These are phyloP conservation scores for Manis javanica DNA, from an alignment of 2,797 vertebrate species.

Conservation along the genomic window DNA sequence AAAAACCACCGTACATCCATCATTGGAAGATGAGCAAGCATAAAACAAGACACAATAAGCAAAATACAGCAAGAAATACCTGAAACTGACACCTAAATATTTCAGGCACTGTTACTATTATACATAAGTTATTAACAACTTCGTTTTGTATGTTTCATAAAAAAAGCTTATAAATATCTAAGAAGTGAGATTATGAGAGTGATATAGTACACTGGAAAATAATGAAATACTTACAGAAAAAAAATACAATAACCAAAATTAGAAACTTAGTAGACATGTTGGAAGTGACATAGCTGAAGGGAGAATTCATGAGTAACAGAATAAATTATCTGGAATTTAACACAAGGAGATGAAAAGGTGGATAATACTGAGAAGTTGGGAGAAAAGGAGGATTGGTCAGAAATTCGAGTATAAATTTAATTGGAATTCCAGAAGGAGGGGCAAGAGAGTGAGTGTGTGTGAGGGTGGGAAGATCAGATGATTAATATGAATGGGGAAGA, in stretches of 20 bases:
- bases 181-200: not conserved
- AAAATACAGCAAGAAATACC: not conserved
- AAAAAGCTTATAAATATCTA: not conserved
- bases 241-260: not conserved
- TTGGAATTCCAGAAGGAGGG: not conserved
- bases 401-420: not conserved
- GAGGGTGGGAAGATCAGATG: no score
- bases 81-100: not conserved
- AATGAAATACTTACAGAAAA: not conserved
- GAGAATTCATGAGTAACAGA: not conserved
- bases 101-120: not conserved
- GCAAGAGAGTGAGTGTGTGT: not conserved
- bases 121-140: not conserved
- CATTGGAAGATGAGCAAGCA: not conserved
- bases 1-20: not conserved
- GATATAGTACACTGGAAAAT: not conserved
- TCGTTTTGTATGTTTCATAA: not conserved
- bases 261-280: not conserved
- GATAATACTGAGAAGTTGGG: not conserved
- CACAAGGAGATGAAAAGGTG: not conserved
- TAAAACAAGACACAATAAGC: not conserved
- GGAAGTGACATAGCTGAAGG: not conserved
- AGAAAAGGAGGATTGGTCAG: not conserved
- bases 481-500: not conserved
- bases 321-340: not conserved